Conservation (phyloP, 2,113 vertebrate genomes). For the Scomber japonicus region DNA sequence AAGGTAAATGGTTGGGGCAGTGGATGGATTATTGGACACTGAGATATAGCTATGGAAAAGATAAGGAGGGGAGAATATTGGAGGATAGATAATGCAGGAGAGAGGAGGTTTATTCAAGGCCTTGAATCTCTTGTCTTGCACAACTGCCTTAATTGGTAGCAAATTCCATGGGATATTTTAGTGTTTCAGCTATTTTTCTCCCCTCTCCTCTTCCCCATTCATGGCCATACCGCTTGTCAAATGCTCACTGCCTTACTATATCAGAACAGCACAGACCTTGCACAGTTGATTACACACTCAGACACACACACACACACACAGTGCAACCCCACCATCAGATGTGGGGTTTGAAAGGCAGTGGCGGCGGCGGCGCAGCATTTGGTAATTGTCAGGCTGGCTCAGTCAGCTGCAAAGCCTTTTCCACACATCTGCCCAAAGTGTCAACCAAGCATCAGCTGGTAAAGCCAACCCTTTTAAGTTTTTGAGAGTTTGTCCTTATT, state of each 20-base stretch:
- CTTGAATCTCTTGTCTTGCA: slow-evolving; percentile 63
- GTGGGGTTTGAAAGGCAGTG: slow-evolving; percentile 37
- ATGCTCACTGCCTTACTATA: slow-evolving; percentile 37
- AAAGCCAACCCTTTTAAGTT: too few species aligned
- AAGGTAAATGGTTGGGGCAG: slow-evolving; percentile 11
- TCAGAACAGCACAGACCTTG: slow-evolving; percentile 38
- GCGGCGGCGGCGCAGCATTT: slow-evolving; percentile 18
- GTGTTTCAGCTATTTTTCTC: slow-evolving; percentile 65
- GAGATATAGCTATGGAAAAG: slow-evolving; percentile 38
- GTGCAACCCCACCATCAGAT: slow-evolving; percentile 26
- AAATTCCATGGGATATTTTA: slow-evolving; percentile 75
- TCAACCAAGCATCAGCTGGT: slow-evolving; percentile 24
- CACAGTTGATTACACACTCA: slow-evolving; percentile 54
- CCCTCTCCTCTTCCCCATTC: slow-evolving; percentile 70
- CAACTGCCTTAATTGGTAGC: slow-evolving; percentile 84
- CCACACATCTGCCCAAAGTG: slow-evolving; percentile 34
- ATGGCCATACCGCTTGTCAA: slow-evolving; percentile 67
- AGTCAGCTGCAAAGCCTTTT: slow-evolving; percentile 51
- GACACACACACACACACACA: slow-evolving; percentile 15
- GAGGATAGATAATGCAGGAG: slow-evolving; percentile 32
- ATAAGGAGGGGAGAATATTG: slow-evolving; percentile 14
- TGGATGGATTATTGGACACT: slow-evolving; percentile 16
- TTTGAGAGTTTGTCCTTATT: too few species aligned
- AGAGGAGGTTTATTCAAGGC: slow-evolving; percentile 59
- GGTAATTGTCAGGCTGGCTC: slow-evolving; percentile 56